Percentiles rank a stretch among this genome's conserved stretches.
Conservation (phyloP, 1,140 invertebrate genomes). For the Monomorium pharaonis region DNA sequence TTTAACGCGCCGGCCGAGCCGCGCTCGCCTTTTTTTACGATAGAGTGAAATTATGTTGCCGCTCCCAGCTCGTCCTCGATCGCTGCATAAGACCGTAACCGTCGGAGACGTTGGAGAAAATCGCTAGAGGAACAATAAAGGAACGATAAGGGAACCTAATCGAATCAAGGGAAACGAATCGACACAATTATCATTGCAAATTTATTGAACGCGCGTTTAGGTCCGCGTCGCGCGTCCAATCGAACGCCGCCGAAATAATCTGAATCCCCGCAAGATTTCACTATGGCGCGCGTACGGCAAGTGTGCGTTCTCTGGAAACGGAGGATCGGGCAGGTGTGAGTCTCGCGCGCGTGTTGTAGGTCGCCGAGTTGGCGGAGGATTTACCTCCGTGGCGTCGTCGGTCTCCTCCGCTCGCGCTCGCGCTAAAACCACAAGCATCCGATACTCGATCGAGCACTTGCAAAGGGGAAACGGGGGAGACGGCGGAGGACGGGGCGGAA, state of each 20-base stretch:
- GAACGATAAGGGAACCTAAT: too few species aligned
- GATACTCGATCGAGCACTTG: slow-evolving; percentile 52
- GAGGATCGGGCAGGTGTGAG: neutral
- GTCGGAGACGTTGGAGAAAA: neutral
- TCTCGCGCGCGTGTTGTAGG: slow-evolving; percentile 24
- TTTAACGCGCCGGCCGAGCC: neutral
- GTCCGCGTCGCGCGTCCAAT: too few species aligned
- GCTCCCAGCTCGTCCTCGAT: neutral
- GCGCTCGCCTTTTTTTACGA: neutral
- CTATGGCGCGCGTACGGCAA: neutral
- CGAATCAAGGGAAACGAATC: neutral
- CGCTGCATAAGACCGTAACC: neutral
- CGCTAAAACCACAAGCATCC: slow-evolving; percentile 73
- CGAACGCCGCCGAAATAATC: neutral
- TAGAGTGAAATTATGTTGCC: neutral
- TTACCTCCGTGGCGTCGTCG: slow-evolving; percentile 59
- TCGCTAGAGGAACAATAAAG: too few species aligned
- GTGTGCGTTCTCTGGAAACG: slow-evolving; percentile 8
- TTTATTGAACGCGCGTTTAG: slow-evolving; percentile 1
- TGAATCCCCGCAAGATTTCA: neutral
- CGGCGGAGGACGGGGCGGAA: slow-evolving; percentile 35
- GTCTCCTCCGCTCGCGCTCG: slow-evolving; percentile 49
- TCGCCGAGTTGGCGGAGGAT: slow-evolving; percentile 50
- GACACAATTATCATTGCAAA: neutral
- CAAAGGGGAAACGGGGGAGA: slow-evolving; percentile 40